These are phyloP conservation scores for Crotalus tigris DNA, from an alignment of 2,113 vertebrate genomes.

Conservation along the genomic window DNA sequence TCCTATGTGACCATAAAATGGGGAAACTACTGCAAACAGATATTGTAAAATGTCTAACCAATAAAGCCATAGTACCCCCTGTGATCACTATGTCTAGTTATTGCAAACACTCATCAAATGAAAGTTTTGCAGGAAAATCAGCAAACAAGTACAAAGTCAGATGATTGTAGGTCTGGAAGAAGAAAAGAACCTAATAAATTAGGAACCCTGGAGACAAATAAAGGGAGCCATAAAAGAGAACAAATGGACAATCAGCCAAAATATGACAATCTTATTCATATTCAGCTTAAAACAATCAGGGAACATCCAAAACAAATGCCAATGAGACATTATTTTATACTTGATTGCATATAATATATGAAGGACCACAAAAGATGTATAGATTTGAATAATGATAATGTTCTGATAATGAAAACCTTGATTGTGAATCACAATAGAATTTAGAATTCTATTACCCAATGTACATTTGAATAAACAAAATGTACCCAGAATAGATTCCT, in stretches of 20 bases:
- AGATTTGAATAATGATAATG: neutral
- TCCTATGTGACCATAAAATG: neutral
- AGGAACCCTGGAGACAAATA: neutral
- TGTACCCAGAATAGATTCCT: neutral
- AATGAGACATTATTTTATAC: neutral
- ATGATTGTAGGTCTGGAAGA: neutral
- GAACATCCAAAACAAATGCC: neutral
- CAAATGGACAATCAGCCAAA: neutral
- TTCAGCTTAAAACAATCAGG: neutral
- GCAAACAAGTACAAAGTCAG: neutral
- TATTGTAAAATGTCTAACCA: neutral
- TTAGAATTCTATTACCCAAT: neutral
- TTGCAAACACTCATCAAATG: neutral
- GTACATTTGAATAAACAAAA: neutral
- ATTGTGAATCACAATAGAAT: neutral
- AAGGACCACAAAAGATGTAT: neutral
- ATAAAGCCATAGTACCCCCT: neutral
- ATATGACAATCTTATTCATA: neutral
- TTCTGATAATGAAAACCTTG: neutral
- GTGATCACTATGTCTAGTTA: neutral
- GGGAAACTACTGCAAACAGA: neutral
- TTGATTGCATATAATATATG: neutral
- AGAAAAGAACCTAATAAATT: neutral
- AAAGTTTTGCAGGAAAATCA: neutral
- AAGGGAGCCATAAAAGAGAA: neutral